Conservation (phyloP, 1,140 invertebrate species). For the Metopolophium dirhodum region DNA sequence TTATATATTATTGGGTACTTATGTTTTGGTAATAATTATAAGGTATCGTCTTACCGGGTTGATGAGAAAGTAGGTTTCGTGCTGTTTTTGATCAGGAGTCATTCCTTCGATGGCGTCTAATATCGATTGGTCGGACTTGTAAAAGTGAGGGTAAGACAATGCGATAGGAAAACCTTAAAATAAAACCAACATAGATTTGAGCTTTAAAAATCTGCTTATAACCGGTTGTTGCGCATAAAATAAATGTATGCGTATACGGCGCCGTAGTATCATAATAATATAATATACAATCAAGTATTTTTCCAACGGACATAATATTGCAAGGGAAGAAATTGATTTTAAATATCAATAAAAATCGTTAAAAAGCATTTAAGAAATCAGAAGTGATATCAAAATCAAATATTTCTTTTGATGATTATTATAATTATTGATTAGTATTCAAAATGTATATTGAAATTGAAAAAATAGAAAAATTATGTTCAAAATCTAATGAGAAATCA, state of each 20-base stretch:
- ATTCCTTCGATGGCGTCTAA: slow-evolving; percentile 75
- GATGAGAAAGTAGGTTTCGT: slow-evolving; percentile 75
- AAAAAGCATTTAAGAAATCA: no score
- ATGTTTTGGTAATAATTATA: background rate
- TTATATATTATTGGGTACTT: background rate
- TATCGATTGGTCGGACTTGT: slow-evolving; percentile 73
- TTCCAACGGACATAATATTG: background rate
- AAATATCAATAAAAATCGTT: no score
- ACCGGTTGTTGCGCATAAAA: background rate
- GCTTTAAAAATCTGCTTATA: background rate
- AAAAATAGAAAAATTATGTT: no score
- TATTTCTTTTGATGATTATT: no score
- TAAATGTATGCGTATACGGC: background rate
- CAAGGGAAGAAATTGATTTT: no score
- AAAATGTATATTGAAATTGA: no score
- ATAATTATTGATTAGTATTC: no score
- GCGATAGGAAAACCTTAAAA: slow-evolving; percentile 79
- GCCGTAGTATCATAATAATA: background rate
- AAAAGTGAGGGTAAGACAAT: slow-evolving; percentile 88
- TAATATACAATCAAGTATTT: background rate
- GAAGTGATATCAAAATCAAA: no score
- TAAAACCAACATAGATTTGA: background rate
- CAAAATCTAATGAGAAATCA: no score
- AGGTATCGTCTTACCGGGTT: slow-evolving; percentile 69
- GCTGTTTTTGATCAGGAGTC: slow-evolving; percentile 70